Percentiles rank a stretch among this genome's conserved stretches.
Evolutionary conservation across 1,140 invertebrate genomes (phyloP).

Genomic region (Penaeus vannamei): DNA sequence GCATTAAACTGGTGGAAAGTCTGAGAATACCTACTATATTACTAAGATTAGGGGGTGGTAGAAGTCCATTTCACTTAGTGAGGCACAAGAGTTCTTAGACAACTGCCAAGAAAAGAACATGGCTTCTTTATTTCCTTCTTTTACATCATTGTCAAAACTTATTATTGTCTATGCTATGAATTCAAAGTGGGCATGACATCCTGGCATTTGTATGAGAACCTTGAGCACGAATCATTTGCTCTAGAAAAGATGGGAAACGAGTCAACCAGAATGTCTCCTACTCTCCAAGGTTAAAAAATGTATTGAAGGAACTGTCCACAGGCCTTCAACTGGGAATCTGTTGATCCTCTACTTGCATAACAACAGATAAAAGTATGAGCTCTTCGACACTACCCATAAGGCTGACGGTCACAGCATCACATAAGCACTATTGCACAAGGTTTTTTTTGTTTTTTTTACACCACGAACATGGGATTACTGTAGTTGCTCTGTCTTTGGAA

Average conservation of each 20-base stretch:
- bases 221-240: conserved; percentile 26
- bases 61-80: conserved; percentile 13
- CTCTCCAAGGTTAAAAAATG: conserved; percentile 17
- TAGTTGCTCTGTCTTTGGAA: too few species aligned
- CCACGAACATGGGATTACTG: too few species aligned
- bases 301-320: conserved; percentile 24
- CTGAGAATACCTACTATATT: conserved; percentile 25
- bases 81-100: conserved; percentile 36
- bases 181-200: too few species aligned
- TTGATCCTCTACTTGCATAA: conserved; percentile 34
- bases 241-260: background rate
- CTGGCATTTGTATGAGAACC: background rate
- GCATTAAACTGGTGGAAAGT: conserved; percentile 19
- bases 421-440: conserved; percentile 49
- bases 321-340: conserved; percentile 7
- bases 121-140: background rate
- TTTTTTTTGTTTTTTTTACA: background rate
- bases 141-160: conserved; percentile 17
- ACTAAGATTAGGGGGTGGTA: conserved; percentile 6
- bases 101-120: background rate
- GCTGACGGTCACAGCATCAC: conserved; percentile 33
- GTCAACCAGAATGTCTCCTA: conserved; percentile 21
- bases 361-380: conserved; percentile 9
- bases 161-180: conserved; percentile 4
- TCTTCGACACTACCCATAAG: conserved; percentile 12